phyloP scores from a whole-genome alignment of 53 echinoderm and acorn worm species.

The Henricia sp. region DNA sequence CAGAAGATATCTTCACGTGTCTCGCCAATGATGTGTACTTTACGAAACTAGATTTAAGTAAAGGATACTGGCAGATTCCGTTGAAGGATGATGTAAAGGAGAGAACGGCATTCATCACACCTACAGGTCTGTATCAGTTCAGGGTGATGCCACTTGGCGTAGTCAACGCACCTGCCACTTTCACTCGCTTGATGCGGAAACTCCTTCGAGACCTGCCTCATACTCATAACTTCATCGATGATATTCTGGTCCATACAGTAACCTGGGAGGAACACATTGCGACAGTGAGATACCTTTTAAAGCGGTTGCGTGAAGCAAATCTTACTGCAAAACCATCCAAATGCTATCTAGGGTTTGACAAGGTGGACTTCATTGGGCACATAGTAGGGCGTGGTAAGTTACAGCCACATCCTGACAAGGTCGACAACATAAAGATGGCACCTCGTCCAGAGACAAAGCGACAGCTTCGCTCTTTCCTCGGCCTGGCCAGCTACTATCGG shows the following conservation, averaged over 20 bases:
- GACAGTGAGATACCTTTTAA: no score
- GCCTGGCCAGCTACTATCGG: conserved; percentile 8
- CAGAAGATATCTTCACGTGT: conserved; percentile 24
- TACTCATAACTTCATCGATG: conserved; percentile 52
- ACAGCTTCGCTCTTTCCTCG: conserved; percentile 17
- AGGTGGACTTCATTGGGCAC: not conserved
- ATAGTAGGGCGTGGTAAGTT: not conserved
- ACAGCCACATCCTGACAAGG: not conserved
- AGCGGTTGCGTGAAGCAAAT: no score
- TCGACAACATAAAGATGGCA: not conserved
- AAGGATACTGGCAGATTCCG: conserved; percentile 60
- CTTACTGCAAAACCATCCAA: conserved; percentile 3
- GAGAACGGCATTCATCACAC: conserved; percentile 41
- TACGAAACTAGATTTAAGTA: conserved; percentile 25
- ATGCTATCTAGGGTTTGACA: not conserved
- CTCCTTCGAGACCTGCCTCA: conserved; percentile 25
- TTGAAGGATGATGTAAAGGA: not conserved
- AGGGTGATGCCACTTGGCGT: conserved; percentile 63
- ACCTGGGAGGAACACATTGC: no score
- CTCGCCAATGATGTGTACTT: conserved; percentile 36
- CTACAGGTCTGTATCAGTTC: conserved; percentile 60
- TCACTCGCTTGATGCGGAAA: conserved; percentile 53
- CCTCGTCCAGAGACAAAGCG: not conserved
- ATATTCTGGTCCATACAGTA: conserved; percentile 47
- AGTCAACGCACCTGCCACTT: conserved; percentile 56